Conservation (phyloP, 30 jellyfish, hydroid and myxozoan genomes). For the Catostylus mosaicus region DNA sequence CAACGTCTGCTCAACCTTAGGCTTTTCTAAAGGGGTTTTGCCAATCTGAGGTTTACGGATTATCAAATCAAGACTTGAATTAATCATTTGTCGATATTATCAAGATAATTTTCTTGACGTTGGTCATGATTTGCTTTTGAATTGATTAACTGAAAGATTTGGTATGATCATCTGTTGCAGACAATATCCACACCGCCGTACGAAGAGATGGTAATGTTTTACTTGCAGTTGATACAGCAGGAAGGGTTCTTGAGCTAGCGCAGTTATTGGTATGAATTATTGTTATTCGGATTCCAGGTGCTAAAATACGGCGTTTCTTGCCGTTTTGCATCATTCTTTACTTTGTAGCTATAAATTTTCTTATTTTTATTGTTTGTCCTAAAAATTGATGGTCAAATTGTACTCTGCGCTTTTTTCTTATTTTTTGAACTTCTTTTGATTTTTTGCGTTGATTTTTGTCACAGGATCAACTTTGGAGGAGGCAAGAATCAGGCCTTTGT, state of each 20-base stretch:
- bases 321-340: not conserved
- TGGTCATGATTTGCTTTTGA: too few species aligned
- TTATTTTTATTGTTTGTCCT: not conserved
- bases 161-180: slow-evolving; percentile 36
- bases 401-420: not conserved
- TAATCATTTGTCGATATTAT: too few species aligned
- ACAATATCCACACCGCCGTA: slow-evolving; percentile 77
- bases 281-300: too few species aligned
- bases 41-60: too few species aligned
- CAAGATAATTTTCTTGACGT: too few species aligned
- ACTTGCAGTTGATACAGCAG: slow-evolving; percentile 98
- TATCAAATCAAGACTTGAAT: too few species aligned
- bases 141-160: too few species aligned
- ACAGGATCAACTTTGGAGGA: slow-evolving; percentile 96
- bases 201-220: slow-evolving; percentile 95
- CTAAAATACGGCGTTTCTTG: too few species aligned
- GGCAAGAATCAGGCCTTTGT: slow-evolving; percentile 88
- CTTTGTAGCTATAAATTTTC: not conserved
- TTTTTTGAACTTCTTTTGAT: not conserved
- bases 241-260: slow-evolving; percentile 87
- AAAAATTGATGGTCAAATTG: not conserved
- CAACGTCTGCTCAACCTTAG: too few species aligned
- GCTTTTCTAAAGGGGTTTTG: too few species aligned
- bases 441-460: not conserved
- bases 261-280: slow-evolving; percentile 79